A percentile compares a stretch with the other conserved stretches of the same genome.
Evolutionary conservation across 2,797 vertebrate genomes (phyloP).

Genomic region (Pseudopleuronectes americanus): DNA sequence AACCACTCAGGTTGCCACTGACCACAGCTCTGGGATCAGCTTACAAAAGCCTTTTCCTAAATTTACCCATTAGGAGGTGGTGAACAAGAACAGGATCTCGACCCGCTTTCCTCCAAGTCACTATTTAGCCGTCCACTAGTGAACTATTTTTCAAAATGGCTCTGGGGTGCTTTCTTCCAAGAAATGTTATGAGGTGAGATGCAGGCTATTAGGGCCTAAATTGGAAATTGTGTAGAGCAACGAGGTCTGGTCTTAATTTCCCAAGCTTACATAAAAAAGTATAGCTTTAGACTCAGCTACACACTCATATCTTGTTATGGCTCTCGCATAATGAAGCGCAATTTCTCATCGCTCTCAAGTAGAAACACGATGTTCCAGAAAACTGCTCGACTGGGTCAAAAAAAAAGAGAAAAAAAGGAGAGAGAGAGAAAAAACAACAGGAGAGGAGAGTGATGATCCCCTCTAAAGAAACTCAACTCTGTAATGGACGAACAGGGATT

Average conservation of each 20-base stretch:
- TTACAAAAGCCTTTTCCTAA: conserved; percentile 79
- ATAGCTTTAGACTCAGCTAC: conserved; percentile 47
- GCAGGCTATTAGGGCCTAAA: conserved; percentile 64
- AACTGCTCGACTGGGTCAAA: conserved; percentile 75
- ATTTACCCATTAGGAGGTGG: conserved; percentile 77
- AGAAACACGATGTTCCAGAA: conserved; percentile 77
- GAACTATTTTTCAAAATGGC: conserved; percentile 74
- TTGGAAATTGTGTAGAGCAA: conserved; percentile 55
- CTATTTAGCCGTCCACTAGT: conserved; percentile 61
- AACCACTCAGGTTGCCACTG: conserved; percentile 76
- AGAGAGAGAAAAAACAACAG: conserved; percentile 65
- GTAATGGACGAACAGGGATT: conserved; percentile 82
- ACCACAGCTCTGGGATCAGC: conserved; percentile 72
- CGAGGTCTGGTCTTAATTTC: conserved; percentile 70
- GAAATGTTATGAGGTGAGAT: conserved; percentile 78
- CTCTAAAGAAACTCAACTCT: conserved; percentile 81
- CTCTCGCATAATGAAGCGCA: conserved; percentile 61
- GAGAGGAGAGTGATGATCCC: conserved; percentile 81
- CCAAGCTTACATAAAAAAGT: conserved; percentile 49
- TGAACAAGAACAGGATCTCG: conserved; percentile 54
- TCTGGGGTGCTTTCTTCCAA: conserved; percentile 66
- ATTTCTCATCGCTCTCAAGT: conserved; percentile 62
- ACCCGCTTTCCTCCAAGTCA: conserved; percentile 72
- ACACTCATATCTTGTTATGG: conserved; percentile 64
- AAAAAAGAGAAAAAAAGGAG: conserved; percentile 27